phyloP scores from a whole-genome alignment of 92 coral and sea anemone genomes.

The Porites lobata region DNA sequence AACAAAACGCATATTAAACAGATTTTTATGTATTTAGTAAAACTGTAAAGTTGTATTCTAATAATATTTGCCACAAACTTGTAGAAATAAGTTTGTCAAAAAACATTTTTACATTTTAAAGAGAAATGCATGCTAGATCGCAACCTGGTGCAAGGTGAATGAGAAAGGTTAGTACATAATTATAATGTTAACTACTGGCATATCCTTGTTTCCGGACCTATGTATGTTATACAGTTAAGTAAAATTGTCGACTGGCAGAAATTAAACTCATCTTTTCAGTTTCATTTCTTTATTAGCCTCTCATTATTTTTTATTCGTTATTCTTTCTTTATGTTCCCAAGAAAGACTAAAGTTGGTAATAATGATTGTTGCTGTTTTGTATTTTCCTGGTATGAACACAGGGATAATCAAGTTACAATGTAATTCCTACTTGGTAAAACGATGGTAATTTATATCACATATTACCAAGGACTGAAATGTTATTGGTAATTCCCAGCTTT shows the following conservation, averaged over 20 bases:
- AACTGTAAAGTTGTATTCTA: neutral
- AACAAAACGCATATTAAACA: neutral
- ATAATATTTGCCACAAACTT: neutral
- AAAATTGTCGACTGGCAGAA: constrained; percentile 8
- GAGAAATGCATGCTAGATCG: neutral
- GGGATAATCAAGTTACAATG: too few species aligned
- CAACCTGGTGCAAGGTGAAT: constrained; percentile 2
- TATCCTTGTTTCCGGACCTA: neutral
- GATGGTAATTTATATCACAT: too few species aligned
- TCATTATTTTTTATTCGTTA: neutral
- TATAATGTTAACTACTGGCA: neutral
- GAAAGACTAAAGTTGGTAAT: constrained; percentile 14
- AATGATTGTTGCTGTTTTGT: neutral
- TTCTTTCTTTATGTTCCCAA: neutral
- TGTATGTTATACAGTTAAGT: neutral
- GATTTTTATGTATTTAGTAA: neutral
- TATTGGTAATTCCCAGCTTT: too few species aligned
- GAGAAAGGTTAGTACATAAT: neutral
- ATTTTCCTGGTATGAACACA: too few species aligned
- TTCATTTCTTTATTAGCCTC: constrained; percentile 19
- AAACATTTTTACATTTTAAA: neutral
- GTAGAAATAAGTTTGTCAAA: neutral
- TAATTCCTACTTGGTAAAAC: too few species aligned
- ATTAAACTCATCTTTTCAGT: constrained; percentile 19
- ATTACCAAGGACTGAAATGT: too few species aligned